A percentile compares a stretch with the other conserved stretches of the same genome.
Evolutionary conservation across 2,113 vertebrate species (phyloP).

Genomic region (Notothenia coriiceps): DNA sequence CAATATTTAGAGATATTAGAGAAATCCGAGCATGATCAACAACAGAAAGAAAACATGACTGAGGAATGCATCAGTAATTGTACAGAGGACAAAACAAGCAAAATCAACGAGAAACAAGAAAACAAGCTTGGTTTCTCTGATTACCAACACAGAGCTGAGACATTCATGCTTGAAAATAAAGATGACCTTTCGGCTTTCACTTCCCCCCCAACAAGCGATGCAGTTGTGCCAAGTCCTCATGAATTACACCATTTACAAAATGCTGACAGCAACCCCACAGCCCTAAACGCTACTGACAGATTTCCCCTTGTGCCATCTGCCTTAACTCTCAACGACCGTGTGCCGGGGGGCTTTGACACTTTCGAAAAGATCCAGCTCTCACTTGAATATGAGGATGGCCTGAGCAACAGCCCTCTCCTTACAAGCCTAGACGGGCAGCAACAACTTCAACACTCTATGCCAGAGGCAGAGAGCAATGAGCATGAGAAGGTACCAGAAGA

Average conservation of each 20-base stretch:
- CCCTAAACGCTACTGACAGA: slow-evolving; percentile 37
- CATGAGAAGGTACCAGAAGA: slow-evolving; percentile 17
- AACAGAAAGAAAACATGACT: slow-evolving; percentile 8
- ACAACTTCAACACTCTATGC: slow-evolving; percentile 18
- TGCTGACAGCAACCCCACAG: slow-evolving; percentile 7
- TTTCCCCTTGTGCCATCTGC: slow-evolving; percentile 52
- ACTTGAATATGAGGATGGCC: slow-evolving; percentile 48
- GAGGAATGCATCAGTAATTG: slow-evolving; percentile 8
- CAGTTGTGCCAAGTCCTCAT: slow-evolving; percentile 61
- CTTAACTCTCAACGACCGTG: slow-evolving; percentile 16
- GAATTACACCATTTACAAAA: slow-evolving; percentile 44
- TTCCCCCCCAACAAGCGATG: slow-evolving; percentile 39
- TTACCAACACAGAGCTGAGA: slow-evolving; percentile 13
- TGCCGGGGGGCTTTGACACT: slow-evolving; percentile 76
- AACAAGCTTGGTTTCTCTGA: slow-evolving; percentile 13
- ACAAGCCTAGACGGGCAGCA: slow-evolving; percentile 48
- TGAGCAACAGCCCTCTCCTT: slow-evolving; percentile 60
- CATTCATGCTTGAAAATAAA: slow-evolving; percentile 17
- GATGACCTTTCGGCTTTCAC: slow-evolving; percentile 1
- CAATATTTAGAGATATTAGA: neutral
- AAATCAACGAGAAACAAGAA: neutral
- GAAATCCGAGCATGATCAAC: slow-evolving; percentile 1
- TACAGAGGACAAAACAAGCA: neutral
- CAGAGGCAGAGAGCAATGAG: slow-evolving; percentile 37
- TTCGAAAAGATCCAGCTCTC: slow-evolving; percentile 83